Evolutionary conservation across 2,797 vertebrate genomes (phyloP), one percentile per base, ranked within the genome.

Genomic region (Erethizon dorsatum): DNA sequence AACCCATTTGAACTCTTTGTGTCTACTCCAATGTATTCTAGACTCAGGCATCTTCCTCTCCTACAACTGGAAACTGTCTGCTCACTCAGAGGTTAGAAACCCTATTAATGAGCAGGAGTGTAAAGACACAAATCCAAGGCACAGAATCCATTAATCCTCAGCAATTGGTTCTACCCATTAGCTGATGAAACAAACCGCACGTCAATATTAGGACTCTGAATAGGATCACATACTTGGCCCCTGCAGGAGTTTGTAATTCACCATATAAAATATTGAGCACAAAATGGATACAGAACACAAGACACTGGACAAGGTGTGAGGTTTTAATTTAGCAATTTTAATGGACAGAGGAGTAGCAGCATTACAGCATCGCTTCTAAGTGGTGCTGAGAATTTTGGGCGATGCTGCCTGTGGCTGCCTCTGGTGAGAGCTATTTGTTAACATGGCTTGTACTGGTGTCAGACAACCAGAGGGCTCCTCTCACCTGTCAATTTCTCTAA

Each of bases 401-500:
- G 8, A 0, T 33, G 17, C 50, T 67, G 71, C 24, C 8, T 13
- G 31, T 41, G 63, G 52, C 50, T 79, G 31, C 93, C 95, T 96
- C 91, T 86, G 7, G 57, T 63, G 54, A 93, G 88, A 97, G 22
- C 47, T 94, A 0, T 95, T 96, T 97, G 52, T 96, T 97, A 96
- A 57, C 79, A 54, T 33, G 87, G 82, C 86, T 95, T 33, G 52
- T 63, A 3, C 37, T 56, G 80, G 52, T 41, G 95, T 17, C 50
- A 96, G 69, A 52, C 47, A 95, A 83, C n/a, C 50, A 18, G 85
- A 73, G 13, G 61, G 86, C 24, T 71, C 22, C 93, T 93, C 57
- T 67, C 78, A 20, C 67, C 78, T 88, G 33, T 87, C 94, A 54
- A 18, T 90, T 88, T 41, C 77, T 57, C 89, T 85, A 95, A 92